Evolutionary conservation across 1,140 invertebrate genomes (phyloP).

Genomic region (Linepithema humile): DNA sequence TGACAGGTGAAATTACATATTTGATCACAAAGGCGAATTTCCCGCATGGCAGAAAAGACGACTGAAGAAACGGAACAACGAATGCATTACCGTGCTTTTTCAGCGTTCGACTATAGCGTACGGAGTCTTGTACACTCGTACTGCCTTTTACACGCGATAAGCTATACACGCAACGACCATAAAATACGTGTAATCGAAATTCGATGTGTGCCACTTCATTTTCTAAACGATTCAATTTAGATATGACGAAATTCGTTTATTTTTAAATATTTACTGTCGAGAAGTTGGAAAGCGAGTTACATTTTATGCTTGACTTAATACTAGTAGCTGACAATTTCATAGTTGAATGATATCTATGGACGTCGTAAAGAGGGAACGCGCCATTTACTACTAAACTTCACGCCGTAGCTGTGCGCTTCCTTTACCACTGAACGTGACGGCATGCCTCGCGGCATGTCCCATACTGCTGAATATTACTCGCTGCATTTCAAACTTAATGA

Average conservation of each 20-base stretch:
- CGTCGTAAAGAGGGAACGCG: slow-evolving; percentile 1
- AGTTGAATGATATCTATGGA: neutral
- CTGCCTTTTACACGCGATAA: neutral
- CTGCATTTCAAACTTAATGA: neutral
- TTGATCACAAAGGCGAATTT: slow-evolving; percentile 51
- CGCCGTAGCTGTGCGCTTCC: neutral
- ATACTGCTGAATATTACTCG: neutral
- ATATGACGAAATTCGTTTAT: neutral
- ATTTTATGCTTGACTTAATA: slow-evolving; percentile 11
- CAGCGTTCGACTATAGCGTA: neutral
- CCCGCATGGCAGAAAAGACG: neutral
- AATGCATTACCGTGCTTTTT: slow-evolving; percentile 9
- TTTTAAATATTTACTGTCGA: neutral
- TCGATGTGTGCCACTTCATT: neutral
- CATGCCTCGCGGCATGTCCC: neutral
- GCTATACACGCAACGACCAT: neutral
- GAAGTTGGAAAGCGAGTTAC: neutral
- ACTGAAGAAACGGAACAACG: neutral
- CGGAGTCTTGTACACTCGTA: neutral
- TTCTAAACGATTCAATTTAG: slow-evolving; percentile 14
- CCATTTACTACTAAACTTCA: slow-evolving; percentile 19
- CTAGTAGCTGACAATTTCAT: slow-evolving; percentile 8
- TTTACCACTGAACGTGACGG: slow-evolving; percentile 21
- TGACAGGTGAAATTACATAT: slow-evolving; percentile 55
- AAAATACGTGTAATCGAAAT: neutral